Conservation (phyloP, 1,140 invertebrate species). For the Subanguina moxae region DNA sequence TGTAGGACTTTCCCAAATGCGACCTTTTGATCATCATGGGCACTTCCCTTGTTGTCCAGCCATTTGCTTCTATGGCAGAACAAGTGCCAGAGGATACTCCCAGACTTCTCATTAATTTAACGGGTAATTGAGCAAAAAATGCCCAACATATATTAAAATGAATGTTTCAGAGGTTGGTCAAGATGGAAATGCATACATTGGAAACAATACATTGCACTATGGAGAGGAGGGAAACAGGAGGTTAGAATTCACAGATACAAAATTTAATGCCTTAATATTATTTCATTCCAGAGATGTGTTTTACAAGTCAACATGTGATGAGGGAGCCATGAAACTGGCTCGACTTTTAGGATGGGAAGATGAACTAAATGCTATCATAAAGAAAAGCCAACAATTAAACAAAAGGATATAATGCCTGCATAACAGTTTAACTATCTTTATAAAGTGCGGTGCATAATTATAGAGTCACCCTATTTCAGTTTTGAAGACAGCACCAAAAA, state of each 20-base stretch:
- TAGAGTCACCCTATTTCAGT: too few relatives aligned
- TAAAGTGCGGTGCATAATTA: too few relatives aligned
- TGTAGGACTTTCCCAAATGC: conserved; percentile 75
- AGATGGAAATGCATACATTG: conserved; percentile 62
- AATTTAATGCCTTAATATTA: background rate
- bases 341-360: conserved; percentile 75
- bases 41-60: conserved; percentile 86
- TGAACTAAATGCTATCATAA: conserved; percentile 28
- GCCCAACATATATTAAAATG: too few relatives aligned
- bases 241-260: conserved; percentile 6
- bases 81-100: conserved; percentile 72
- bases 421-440: too few relatives aligned
- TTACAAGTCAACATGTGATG: conserved; percentile 73
- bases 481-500: too few relatives aligned
- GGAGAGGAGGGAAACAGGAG: conserved; percentile 63
- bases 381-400: background rate
- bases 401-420: too few relatives aligned
- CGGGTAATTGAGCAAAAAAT: conserved; percentile 61
- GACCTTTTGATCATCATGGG: conserved; percentile 91
- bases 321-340: conserved; percentile 73
- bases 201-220: conserved; percentile 60
- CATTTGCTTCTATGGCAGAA: conserved; percentile 66
- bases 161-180: too few relatives aligned
- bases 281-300: conserved; percentile 72
- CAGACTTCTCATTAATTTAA: conserved; percentile 77